phyloP scores from a whole-genome alignment of 1,140 invertebrate genomes.

The Drosophila mojavensis region DNA sequence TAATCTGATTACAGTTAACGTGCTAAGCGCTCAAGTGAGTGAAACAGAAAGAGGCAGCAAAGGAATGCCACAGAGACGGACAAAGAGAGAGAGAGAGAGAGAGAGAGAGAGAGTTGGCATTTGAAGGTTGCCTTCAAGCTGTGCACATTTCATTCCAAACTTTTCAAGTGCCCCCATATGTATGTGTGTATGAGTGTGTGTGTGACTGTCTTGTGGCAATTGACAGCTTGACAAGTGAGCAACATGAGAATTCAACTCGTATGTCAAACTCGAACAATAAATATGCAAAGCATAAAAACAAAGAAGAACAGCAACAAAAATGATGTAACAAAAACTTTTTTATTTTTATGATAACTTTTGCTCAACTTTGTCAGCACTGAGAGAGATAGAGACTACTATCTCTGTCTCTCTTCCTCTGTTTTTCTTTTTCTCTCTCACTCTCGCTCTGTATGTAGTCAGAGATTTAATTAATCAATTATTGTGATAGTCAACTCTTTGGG shows the following conservation, averaged over 20 bases:
- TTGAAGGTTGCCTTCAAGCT: constrained; percentile 38
- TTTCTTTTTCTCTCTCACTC: neutral
- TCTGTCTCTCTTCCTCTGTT: neutral
- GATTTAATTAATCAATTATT: constrained; percentile 82
- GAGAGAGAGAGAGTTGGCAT: constrained; percentile 14
- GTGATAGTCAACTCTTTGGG: constrained; percentile 66
- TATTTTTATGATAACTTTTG: constrained; percentile 70
- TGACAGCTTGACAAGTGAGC: constrained; percentile 81
- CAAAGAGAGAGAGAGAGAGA: constrained; percentile 8
- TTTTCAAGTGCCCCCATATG: constrained; percentile 81
- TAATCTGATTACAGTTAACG: constrained; percentile 79
- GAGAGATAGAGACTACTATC: constrained; percentile 1
- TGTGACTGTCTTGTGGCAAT: constrained; percentile 70
- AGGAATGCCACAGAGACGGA: too few relatives aligned
- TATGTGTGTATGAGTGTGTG: constrained; percentile 25
- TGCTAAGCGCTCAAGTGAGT: constrained; percentile 16
- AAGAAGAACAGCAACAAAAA: constrained; percentile 34
- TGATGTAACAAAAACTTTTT: constrained; percentile 57
- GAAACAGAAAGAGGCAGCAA: neutral
- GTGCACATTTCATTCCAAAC: constrained; percentile 71
- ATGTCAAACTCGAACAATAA: constrained; percentile 61
- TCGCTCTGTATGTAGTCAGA: constrained; percentile 44
- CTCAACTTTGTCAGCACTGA: constrained; percentile 63
- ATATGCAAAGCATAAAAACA: constrained; percentile 63
- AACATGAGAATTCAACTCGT: constrained; percentile 80